Base-by-base conservation (phyloP, 2,797 vertebrate species). In the Poecilia wingei region DNA sequence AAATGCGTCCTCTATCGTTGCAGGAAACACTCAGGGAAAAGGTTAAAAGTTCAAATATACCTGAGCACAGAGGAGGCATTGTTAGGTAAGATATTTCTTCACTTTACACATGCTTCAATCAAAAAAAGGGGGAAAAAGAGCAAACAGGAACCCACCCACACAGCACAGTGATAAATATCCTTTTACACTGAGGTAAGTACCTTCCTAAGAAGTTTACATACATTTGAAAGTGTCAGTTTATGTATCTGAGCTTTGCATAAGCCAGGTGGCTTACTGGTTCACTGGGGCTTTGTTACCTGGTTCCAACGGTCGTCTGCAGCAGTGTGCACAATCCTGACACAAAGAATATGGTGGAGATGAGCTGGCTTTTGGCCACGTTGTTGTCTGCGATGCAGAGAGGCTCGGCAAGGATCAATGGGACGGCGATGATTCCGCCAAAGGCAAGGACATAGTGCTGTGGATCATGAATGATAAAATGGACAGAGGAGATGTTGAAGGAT, bases 321-420 rank as follows among this genome's bases (percentile, higher is more conserved):
- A 97, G 51, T 0, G 96, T 97, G 31, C 95, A 95, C 31, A 96
- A 28, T 12, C 96, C 96, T 0, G 96, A 97, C 75, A 96, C 94
- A 9, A 97, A 96, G 87, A 97, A 97, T 76, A 96, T 96, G 81
- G 96, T 96, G 81, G 94, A 96, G 90, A 96, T 96, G 82, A 96
- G 95, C 87, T 96, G 95, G 79, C 96, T 96, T 81, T 96, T 96
- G 75, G 95, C 96, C 0, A 41, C 43, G 9, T 95, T 95, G 93
- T 97, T 95, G 86, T 96, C 94, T 74, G 91, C 86, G 22, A 96
- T 96, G 79, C 96, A 97, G 46, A 97, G 88, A 0, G 95, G 95
- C 83, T 96, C 95, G 0, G 96, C 95, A 49, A 97, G 91, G 78
- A 97, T 96, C 75, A 97, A 93, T 0, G 96, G 96, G 61, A 97